Evolutionary conservation across 1,140 invertebrate genomes (phyloP).

Genomic region (Ceratitis capitata): DNA sequence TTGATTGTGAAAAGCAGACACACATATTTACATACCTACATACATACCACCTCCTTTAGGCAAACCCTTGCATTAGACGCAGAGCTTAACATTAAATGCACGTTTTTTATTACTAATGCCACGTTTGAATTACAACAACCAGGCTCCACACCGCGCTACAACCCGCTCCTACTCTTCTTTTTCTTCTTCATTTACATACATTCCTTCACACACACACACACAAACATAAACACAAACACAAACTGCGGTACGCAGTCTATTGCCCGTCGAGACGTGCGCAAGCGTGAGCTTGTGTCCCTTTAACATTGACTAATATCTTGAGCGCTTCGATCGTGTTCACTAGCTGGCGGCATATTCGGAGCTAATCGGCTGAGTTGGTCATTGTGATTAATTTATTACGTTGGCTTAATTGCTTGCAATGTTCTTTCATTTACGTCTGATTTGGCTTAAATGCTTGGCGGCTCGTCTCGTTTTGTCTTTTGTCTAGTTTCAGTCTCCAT

Average conservation of each 20-base stretch:
- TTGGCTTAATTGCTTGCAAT: slow-evolving; percentile 48
- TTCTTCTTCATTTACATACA: neutral
- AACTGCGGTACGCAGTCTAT: neutral
- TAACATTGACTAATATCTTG: slow-evolving; percentile 26
- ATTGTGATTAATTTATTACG: slow-evolving; percentile 48
- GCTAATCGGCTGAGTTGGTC: slow-evolving; percentile 14
- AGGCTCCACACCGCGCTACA: too few species aligned
- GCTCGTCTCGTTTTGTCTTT: neutral
- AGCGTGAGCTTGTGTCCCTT: neutral
- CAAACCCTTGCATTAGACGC: neutral
- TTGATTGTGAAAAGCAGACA: neutral
- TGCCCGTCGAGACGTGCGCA: neutral
- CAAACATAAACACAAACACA: neutral
- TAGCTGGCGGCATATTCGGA: slow-evolving; percentile 18
- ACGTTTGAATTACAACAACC: slow-evolving; percentile 1
- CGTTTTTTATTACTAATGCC: slow-evolving; percentile 9
- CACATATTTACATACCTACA: neutral
- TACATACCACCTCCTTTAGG: neutral
- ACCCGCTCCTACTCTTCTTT: too few species aligned
- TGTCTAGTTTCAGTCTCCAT: neutral
- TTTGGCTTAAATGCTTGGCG: slow-evolving; percentile 20
- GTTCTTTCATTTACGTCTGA: slow-evolving; percentile 32
- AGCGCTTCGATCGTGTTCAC: slow-evolving; percentile 20
- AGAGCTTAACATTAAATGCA: neutral
- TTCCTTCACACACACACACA: neutral